A percentile compares a stretch with the other conserved stretches of the same genome.
Evolutionary conservation across 2,113 vertebrate genomes (phyloP).

Genomic region (Pachycephala philippinensis): DNA sequence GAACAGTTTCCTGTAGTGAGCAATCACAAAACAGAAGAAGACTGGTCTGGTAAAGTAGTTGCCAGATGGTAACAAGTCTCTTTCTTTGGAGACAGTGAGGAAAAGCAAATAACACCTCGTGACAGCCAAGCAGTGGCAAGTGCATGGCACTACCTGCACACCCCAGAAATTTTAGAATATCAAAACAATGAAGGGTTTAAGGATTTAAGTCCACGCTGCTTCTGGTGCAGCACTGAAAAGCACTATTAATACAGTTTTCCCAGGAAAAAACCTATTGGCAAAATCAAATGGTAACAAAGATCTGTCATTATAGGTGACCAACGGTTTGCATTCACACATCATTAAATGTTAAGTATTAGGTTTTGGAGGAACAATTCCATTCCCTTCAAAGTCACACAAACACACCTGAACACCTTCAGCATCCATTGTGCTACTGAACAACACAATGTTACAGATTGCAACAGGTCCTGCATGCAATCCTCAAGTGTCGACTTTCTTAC

Average conservation of each 20-base stretch:
- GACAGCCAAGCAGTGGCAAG: neutral
- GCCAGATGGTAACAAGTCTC: neutral
- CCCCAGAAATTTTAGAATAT: neutral
- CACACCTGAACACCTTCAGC: neutral
- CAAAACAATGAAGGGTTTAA: neutral
- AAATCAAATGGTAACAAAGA: neutral
- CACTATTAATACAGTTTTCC: neutral
- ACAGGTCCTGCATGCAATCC: neutral
- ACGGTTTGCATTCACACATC: neutral
- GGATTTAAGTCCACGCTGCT: neutral
- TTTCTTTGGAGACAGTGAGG: neutral
- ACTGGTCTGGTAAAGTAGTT: neutral
- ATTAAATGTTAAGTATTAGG: neutral
- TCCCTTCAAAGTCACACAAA: neutral
- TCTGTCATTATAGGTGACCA: neutral
- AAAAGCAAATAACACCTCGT: neutral
- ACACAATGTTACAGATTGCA: fast-evolving
- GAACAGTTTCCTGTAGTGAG: neutral
- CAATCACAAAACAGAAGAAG: neutral
- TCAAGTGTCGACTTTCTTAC: neutral
- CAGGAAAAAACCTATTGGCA: neutral
- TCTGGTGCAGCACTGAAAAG: neutral
- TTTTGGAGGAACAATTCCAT: neutral
- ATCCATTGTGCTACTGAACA: neutral
- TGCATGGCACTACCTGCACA: fast-evolving